These are phyloP conservation scores for Temnothorax curvispinosus DNA, from an alignment of 1,140 invertebrate genomes.

Conservation along the genomic window DNA sequence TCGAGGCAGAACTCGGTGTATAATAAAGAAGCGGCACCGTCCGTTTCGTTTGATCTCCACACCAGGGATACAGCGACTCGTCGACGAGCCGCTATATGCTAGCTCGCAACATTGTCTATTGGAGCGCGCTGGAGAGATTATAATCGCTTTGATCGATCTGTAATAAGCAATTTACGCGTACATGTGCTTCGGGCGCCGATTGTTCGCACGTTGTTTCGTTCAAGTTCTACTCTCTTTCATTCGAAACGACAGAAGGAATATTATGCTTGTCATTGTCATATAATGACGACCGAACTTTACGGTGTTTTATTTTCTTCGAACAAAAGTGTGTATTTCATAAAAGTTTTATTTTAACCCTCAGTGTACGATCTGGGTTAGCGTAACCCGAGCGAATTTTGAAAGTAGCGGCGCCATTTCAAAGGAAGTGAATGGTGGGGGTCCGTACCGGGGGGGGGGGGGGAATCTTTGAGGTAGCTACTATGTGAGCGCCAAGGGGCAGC, in stretches of 20 bases:
- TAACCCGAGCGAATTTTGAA: too few species aligned
- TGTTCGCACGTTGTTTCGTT: neutral
- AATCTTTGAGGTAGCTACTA: too few species aligned
- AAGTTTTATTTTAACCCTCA: neutral
- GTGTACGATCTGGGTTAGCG: too few species aligned
- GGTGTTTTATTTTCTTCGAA: neutral
- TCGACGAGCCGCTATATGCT: neutral
- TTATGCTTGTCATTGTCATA: neutral
- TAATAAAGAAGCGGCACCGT: slow-evolving; percentile 51
- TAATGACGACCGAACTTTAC: neutral
- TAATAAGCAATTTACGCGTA: slow-evolving; percentile 18
- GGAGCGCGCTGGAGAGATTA: slow-evolving; percentile 21
- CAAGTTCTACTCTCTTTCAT: neutral
- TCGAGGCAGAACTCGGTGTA: slow-evolving; percentile 32
- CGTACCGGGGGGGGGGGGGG: too few species aligned
- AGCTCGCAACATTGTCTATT: slow-evolving; percentile 11
- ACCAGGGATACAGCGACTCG: neutral
- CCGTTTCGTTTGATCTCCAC: slow-evolving; percentile 46
- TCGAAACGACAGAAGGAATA: neutral
- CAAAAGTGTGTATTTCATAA: neutral
- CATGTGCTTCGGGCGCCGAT: neutral
- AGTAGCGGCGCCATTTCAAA: too few species aligned
- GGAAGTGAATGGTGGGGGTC: too few species aligned
- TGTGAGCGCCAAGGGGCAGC: too few species aligned
- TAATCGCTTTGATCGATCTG: slow-evolving; percentile 22